These are phyloP conservation scores for Orchesella cincta DNA, from an alignment of 1,140 invertebrate species.

Conservation along the genomic window DNA sequence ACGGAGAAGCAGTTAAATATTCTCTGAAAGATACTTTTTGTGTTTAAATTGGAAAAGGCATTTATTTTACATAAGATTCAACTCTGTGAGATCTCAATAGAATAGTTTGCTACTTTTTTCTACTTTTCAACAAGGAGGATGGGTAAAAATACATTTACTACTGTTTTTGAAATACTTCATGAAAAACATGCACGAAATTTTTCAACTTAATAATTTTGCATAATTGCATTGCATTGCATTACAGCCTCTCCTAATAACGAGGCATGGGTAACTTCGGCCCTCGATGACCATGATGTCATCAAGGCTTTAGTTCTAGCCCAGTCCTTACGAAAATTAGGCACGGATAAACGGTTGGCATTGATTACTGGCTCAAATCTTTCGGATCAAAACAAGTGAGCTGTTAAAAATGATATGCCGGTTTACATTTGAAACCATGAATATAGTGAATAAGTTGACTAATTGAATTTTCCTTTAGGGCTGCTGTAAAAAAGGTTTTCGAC, in stretches of 20 bases:
- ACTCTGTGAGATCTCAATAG: too few species aligned
- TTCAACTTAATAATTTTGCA: too few species aligned
- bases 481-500: constrained; percentile 11
- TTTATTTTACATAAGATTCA: too few species aligned
- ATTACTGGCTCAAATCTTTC: constrained; percentile 30
- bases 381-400: not conserved
- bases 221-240: not conserved
- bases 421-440: not conserved
- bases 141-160: too few species aligned
- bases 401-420: not conserved
- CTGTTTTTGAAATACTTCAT: too few species aligned
- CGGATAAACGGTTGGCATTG: constrained; percentile 27
- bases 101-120: too few species aligned
- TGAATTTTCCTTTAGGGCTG: not conserved
- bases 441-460: not conserved
- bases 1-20: too few species aligned
- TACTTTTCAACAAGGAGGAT: too few species aligned
- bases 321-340: constrained; percentile 19
- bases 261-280: constrained; percentile 33
- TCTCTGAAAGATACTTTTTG: too few species aligned
- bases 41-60: too few species aligned
- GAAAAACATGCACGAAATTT: too few species aligned
- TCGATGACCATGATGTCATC: constrained; percentile 24
- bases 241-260: constrained; percentile 17
- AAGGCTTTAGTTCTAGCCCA: constrained; percentile 27